Conservation (phyloP, 2,797 vertebrate species). For the Sarcoramphus papa region DNA sequence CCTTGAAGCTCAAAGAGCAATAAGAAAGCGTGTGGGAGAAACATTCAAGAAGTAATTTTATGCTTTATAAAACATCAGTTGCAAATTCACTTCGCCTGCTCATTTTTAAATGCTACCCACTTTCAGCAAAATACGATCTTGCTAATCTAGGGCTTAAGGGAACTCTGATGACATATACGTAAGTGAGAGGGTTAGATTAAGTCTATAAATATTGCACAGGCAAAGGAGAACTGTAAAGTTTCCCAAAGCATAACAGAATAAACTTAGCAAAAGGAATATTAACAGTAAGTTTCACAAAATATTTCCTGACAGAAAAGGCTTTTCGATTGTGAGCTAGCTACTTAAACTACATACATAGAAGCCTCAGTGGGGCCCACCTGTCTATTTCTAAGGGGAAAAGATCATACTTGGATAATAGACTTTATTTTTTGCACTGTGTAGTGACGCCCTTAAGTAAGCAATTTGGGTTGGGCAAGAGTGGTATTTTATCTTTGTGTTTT, state of each 20-base stretch:
- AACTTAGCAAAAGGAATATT: neutral
- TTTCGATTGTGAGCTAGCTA: neutral
- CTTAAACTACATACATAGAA: neutral
- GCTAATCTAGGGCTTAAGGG: slow-evolving; percentile 29
- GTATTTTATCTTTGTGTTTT: neutral
- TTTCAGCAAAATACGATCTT: neutral
- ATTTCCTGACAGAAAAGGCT: neutral
- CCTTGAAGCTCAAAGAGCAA: slow-evolving; percentile 12
- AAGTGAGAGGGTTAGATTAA: slow-evolving; percentile 31
- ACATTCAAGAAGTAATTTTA: slow-evolving; percentile 30
- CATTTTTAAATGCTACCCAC: slow-evolving; percentile 2
- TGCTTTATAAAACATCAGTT: slow-evolving; percentile 30
- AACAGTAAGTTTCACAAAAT: neutral
- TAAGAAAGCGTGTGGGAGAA: neutral
- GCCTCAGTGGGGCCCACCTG: neutral
- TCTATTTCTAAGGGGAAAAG: neutral
- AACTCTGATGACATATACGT: neutral
- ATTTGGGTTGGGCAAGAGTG: neutral
- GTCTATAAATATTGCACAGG: slow-evolving; percentile 20
- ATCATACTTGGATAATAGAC: neutral
- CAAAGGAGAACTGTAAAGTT: neutral
- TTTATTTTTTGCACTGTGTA: neutral
- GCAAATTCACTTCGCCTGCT: slow-evolving; percentile 21
- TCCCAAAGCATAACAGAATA: neutral
- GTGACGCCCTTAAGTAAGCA: rapidly evolving